Evolutionary conservation across 2,888 invertebrate genomes (phyloP).

Genomic region (Spilarctia lutea): DNA sequence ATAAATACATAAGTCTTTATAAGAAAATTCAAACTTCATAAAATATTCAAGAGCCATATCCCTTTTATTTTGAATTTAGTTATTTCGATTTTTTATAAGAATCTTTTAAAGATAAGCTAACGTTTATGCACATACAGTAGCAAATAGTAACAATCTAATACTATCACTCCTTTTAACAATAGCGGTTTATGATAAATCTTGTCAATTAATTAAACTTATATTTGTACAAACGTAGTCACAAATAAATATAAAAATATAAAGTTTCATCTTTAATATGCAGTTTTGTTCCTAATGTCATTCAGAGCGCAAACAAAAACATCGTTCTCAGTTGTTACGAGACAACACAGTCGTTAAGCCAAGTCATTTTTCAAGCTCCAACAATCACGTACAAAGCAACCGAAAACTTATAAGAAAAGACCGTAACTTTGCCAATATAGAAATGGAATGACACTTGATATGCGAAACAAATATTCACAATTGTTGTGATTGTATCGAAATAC

Average conservation of each 20-base stretch:
- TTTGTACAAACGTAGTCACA: neutral
- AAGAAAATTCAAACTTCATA: too few relatives aligned
- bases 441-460: neutral
- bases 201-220: neutral
- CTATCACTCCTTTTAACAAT: neutral
- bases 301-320: neutral
- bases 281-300: neutral
- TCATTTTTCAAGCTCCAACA: slow-evolving; percentile 3
- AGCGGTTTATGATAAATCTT: too few relatives aligned
- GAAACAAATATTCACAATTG: neutral
- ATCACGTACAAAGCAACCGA: slow-evolving; percentile 4
- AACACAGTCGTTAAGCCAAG: slow-evolving; percentile 8
- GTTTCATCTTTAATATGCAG: neutral
- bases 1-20: too few relatives aligned
- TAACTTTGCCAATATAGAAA: neutral
- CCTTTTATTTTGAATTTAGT: too few relatives aligned
- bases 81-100: too few relatives aligned
- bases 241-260: neutral
- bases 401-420: neutral
- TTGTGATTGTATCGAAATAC: neutral
- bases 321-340: neutral
- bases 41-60: too few relatives aligned
- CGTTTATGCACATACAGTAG: too few relatives aligned
- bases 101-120: too few relatives aligned
- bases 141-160: too few relatives aligned